Evolutionary conservation across 2,113 vertebrate species (phyloP), one percentile per base, ranked within the genome.

Genomic region (Emydocephalus ijimae): DNA sequence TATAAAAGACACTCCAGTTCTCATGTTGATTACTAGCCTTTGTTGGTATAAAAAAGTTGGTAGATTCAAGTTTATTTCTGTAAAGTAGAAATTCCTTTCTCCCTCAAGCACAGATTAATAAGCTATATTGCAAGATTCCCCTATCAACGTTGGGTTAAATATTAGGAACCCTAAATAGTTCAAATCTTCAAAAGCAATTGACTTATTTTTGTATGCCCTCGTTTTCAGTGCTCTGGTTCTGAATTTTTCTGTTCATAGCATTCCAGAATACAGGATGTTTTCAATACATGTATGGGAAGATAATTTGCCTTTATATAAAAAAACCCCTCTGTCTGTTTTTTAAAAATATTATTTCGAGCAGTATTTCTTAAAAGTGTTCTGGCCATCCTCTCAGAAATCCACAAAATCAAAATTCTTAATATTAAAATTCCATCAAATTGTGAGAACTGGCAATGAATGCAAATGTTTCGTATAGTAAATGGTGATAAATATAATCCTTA

Each of bases 221-320:
- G 1, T 95, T 96, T 95, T 93, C 91, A 95, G 92, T 95, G 69
- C 95, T 92, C 89, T 21, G 69, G 48, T 92, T 93, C 74, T 91
- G 81, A 85, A 92, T 92, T 93, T 92, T 90, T 91, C 91, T 92
- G 61, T 94, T 96, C 85, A 93, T 87, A 0, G 95, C 95, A 96
- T 97, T 96, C 96, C 95, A 96, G 94, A 96, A 95, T 94, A 81
- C 89, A 39, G 90, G 56, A 90, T 93, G 94, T 96, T 93, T 96
- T 92, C 92, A 90, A 94, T 96, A 92, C 88, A 94, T 87, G 94
- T 91, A 95, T 94, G 52, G 69, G 95, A 96, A 95, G 96, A 96
- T 81, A 43, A 81, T 81, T 81, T 81, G 74, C 74, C 7, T 81
- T 43, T 43, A 39, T 20, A 43, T 9, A 81, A 18, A n/a, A 34